phyloP scores from a whole-genome alignment of 2,113 vertebrate genomes.

The Sturnus vulgaris region DNA sequence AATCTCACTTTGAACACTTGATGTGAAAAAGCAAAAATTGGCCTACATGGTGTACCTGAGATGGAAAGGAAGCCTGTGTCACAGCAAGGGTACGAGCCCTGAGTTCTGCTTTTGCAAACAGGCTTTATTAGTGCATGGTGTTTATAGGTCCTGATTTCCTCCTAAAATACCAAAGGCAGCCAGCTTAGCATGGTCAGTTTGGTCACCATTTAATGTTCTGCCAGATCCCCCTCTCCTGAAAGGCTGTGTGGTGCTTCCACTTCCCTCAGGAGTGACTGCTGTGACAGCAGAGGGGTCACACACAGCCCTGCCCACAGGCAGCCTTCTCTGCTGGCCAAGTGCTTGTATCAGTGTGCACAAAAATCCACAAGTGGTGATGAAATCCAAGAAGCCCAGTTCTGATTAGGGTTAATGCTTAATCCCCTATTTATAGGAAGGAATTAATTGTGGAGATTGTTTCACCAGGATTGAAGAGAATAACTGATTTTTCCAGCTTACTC shows the following conservation, averaged over 20 bases:
- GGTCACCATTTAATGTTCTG: background rate
- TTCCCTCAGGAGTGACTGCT: background rate
- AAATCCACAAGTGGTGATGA: background rate
- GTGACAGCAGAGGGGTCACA: background rate
- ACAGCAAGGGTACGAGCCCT: rapidly evolving
- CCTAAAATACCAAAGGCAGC: background rate
- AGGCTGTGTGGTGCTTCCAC: background rate
- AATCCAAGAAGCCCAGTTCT: background rate
- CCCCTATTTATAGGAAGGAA: background rate
- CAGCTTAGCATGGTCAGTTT: background rate
- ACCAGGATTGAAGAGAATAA: background rate
- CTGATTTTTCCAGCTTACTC: background rate
- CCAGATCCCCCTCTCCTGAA: background rate
- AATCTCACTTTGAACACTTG: background rate
- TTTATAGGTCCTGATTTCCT: background rate
- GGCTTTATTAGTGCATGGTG: background rate
- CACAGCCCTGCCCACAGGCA: background rate
- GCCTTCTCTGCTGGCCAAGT: background rate
- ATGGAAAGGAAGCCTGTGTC: background rate
- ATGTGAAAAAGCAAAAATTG: background rate
- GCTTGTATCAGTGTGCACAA: background rate
- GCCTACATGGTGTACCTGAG: rapidly evolving
- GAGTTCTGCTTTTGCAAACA: background rate
- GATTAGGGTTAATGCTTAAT: background rate
- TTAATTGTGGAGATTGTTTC: background rate